These are phyloP conservation scores for Acleris laterana DNA, from an alignment of 2,888 invertebrate genomes.

Conservation along the genomic window DNA sequence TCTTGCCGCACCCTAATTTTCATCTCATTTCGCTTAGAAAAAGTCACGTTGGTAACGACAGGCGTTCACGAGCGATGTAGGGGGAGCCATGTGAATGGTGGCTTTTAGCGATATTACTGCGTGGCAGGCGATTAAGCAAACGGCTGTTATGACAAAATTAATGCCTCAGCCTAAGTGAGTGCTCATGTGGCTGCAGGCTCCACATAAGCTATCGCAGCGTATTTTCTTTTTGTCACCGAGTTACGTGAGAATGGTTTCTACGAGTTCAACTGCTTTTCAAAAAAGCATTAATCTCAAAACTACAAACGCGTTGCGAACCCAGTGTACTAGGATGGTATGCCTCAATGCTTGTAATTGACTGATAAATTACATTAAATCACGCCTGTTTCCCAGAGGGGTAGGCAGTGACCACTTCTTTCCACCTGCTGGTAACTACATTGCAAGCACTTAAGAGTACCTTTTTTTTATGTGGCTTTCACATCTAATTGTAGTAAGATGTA, in stretches of 20 bases:
- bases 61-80: slow-evolving; percentile 36
- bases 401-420: too few species aligned
- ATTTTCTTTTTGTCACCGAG: slow-evolving; percentile 15
- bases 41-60: slow-evolving; percentile 53
- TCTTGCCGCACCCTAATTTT: slow-evolving; percentile 37
- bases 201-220: slow-evolving; percentile 19
- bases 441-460: too few species aligned
- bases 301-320: too few species aligned
- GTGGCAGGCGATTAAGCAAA: slow-evolving; percentile 60
- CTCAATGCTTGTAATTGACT: too few species aligned
- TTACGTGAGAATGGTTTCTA: slow-evolving; percentile 1
- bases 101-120: slow-evolving; percentile 73
- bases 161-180: slow-evolving; percentile 65
- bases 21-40: slow-evolving; percentile 43
- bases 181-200: slow-evolving; percentile 55
- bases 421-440: too few species aligned
- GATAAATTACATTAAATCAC: too few species aligned
- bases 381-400: too few species aligned
- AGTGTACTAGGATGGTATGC: too few species aligned
- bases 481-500: too few species aligned
- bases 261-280: too few species aligned
- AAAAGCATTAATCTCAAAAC: too few species aligned
- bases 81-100: slow-evolving; percentile 63
- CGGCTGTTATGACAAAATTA: slow-evolving; percentile 71
- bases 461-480: too few species aligned